These are phyloP conservation scores for Semaprochilodus insignis DNA, from an alignment of 2,797 vertebrate species.

Conservation along the genomic window DNA sequence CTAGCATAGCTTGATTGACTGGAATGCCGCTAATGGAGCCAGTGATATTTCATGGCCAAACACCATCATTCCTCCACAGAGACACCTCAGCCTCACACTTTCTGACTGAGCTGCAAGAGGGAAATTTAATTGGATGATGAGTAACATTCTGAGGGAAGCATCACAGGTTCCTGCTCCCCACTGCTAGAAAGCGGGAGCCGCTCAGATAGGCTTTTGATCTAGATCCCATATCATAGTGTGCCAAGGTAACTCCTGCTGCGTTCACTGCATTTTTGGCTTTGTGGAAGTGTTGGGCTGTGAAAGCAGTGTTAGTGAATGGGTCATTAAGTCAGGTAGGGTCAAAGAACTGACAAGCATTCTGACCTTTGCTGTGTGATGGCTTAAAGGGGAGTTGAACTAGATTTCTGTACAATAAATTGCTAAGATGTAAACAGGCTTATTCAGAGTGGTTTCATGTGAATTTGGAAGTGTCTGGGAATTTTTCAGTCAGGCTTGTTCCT, in stretches of 20 bases:
- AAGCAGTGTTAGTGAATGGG: constrained; percentile 15
- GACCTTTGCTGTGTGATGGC: background rate
- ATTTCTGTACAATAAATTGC: too few species aligned
- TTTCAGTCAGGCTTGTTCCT: too few species aligned
- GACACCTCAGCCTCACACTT: constrained; percentile 18
- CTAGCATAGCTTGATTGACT: background rate
- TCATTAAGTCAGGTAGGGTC: constrained; percentile 28
- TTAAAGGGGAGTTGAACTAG: background rate
- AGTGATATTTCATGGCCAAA: constrained; percentile 5
- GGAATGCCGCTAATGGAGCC: background rate
- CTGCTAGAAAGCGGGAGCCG: constrained; percentile 16
- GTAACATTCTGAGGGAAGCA: constrained; percentile 38
- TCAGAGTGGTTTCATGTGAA: too few species aligned
- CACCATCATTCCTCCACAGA: constrained; percentile 10
- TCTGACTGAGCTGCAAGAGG: background rate
- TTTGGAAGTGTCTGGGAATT: too few species aligned
- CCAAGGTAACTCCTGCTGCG: constrained; percentile 9
- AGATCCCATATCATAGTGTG: constrained; percentile 9
- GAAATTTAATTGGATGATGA: constrained; percentile 53
- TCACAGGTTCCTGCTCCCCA: constrained; percentile 40
- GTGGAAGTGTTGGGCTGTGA: constrained; percentile 12
- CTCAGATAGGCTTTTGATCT: constrained; percentile 29
- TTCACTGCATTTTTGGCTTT: constrained; percentile 5
- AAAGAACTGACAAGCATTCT: background rate
- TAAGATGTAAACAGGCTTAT: too few species aligned